phyloP scores from a whole-genome alignment of 2,888 invertebrate genomes.

The Strigamia maritima region DNA sequence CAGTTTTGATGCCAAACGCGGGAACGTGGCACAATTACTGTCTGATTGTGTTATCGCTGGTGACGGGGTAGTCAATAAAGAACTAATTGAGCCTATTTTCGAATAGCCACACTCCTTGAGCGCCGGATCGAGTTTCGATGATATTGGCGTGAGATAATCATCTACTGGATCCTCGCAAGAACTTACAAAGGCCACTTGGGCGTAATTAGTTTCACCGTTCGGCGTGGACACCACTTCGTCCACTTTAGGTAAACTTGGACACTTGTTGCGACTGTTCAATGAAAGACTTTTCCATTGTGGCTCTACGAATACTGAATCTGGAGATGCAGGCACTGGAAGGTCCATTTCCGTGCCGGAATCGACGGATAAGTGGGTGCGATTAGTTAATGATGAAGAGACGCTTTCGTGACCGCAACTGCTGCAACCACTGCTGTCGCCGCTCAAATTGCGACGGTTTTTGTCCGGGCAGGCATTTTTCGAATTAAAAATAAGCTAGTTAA shows the following conservation, averaged over 20 bases:
- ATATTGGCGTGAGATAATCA: neutral
- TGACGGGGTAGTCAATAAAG: neutral
- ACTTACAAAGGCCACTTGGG: constrained; percentile 2
- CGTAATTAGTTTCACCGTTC: neutral
- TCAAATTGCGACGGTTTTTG: constrained; percentile 35
- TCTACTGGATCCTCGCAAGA: neutral
- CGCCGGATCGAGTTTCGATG: neutral
- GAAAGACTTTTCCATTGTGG: neutral
- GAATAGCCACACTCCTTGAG: neutral
- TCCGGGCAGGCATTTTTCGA: neutral
- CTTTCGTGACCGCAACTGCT: constrained; percentile 38
- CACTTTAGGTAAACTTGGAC: constrained; percentile 35
- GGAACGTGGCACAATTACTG: neutral
- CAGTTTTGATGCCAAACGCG: neutral
- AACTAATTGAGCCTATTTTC: constrained; percentile 20
- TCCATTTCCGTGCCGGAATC: constrained; percentile 40
- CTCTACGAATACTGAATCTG: constrained; percentile 35
- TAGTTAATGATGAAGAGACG: constrained; percentile 39
- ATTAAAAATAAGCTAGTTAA: constrained; percentile 9
- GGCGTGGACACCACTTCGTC: neutral
- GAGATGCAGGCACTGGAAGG: constrained; percentile 35
- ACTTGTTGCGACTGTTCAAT: neutral
- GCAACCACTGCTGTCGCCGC: constrained; percentile 40
- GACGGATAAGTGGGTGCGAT: constrained; percentile 34
- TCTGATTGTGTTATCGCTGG: neutral